phyloP scores from a whole-genome alignment of 1,140 invertebrate species.

The Drosophila tropicalis region DNA sequence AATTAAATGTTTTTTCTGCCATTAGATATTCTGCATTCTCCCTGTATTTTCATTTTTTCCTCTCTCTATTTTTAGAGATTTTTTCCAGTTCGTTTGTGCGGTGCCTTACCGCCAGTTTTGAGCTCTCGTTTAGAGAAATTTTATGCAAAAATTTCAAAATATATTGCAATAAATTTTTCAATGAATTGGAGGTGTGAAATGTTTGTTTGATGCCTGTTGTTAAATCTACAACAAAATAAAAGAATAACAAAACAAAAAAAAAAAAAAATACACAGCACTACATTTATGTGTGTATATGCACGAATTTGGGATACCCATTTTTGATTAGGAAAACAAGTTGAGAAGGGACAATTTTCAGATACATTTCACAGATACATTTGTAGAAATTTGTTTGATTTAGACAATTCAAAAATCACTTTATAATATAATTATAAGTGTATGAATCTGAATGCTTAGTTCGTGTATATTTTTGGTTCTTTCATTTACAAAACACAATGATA shows the following conservation, averaged over 20 bases:
- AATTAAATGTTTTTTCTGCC: constrained; percentile 48
- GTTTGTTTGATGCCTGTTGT: constrained; percentile 42
- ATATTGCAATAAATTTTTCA: constrained; percentile 61
- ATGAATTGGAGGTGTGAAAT: constrained; percentile 70
- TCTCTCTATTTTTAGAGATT: constrained; percentile 51
- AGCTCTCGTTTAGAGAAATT: constrained; percentile 29
- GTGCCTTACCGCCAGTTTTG: not conserved
- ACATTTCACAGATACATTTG: no score
- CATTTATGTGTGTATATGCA: not conserved
- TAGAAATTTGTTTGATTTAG: no score
- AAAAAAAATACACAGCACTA: not conserved
- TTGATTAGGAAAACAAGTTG: no score
- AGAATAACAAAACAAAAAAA: no score
- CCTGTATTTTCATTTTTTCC: constrained; percentile 10
- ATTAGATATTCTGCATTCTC: constrained; percentile 33
- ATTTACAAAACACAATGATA: no score
- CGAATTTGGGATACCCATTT: not conserved
- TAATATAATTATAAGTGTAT: no score
- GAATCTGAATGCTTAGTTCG: no score
- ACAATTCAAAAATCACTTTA: no score
- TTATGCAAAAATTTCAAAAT: constrained; percentile 48
- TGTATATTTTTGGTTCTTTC: no score
- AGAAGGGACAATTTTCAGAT: no score
- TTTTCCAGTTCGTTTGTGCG: constrained; percentile 58
- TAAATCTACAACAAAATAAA: constrained; percentile 18